Percentiles rank a stretch among this genome's conserved stretches.
Evolutionary conservation across 1,140 invertebrate genomes (phyloP).

Genomic region (Tetranychus urticae): DNA sequence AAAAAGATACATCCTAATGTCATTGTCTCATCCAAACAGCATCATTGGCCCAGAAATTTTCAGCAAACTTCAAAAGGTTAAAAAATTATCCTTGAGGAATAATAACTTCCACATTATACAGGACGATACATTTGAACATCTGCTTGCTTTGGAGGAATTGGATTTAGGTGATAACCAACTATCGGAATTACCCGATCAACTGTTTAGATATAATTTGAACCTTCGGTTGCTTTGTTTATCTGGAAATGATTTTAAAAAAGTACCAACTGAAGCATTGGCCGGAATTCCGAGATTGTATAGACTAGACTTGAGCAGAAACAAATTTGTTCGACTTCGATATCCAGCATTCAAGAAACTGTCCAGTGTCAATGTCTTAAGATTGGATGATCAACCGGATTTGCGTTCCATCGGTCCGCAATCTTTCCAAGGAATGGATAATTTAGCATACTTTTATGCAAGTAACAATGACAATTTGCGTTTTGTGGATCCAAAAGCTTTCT

Average conservation of each 20-base stretch:
- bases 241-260: neutral
- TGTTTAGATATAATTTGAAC: neutral
- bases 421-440: neutral
- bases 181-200: neutral
- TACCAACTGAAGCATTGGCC: neutral
- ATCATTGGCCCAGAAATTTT: neutral
- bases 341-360: neutral
- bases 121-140: neutral
- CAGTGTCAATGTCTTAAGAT: neutral
- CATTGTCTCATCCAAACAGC: neutral
- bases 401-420: neutral
- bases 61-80: neutral
- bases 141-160: neutral
- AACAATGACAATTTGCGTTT: neutral
- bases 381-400: neutral
- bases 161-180: neutral
- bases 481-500: neutral
- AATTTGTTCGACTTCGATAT: neutral
- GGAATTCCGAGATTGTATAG: neutral
- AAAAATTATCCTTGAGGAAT: neutral
- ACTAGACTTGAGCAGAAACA: neutral
- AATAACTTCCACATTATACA: neutral
- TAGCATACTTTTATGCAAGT: neutral
- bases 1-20: neutral
- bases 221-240: neutral